Conservation (phyloP, 2,888 invertebrate genomes). For the Creontiades dilutus region DNA sequence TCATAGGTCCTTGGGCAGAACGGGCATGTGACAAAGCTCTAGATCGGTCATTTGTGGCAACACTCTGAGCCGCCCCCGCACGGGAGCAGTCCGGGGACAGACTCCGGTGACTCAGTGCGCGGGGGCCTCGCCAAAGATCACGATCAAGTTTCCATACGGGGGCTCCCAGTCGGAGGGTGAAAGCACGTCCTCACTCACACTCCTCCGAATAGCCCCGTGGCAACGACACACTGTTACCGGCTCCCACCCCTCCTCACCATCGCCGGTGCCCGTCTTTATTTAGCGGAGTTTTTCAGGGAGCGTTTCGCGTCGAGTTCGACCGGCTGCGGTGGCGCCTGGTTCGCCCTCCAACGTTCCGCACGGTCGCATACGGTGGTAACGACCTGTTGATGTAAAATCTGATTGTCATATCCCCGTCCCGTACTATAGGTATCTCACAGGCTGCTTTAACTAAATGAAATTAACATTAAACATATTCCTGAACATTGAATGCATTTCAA, state of each 20-base stretch:
- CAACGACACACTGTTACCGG: not conserved
- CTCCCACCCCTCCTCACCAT: not conserved
- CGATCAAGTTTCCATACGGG: conserved; percentile 32
- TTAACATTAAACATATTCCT: no score
- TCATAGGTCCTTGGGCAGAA: no score
- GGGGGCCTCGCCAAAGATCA: conserved; percentile 35
- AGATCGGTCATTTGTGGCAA: no score
- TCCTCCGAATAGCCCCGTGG: not conserved
- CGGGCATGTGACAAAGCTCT: no score
- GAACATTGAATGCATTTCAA: no score
- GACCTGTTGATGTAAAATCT: conserved; percentile 17
- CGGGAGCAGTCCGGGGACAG: no score
- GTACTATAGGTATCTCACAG: not conserved
- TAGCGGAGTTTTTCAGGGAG: not conserved
- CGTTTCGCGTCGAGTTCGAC: conserved; percentile 17
- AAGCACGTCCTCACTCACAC: conserved; percentile 3
- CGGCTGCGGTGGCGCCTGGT: conserved; percentile 6
- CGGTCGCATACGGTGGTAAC: not conserved
- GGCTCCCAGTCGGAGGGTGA: not conserved
- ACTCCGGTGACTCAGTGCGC: conserved; percentile 20
- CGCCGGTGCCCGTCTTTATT: not conserved
- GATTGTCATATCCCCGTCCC: not conserved
- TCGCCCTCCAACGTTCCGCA: not conserved
- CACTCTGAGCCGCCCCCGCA: no score
- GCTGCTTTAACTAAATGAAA: no score